Evolutionary conservation across 2,113 vertebrate genomes (phyloP), one percentile per base, ranked within the genome.

Genomic region (Myocastor coypus): DNA sequence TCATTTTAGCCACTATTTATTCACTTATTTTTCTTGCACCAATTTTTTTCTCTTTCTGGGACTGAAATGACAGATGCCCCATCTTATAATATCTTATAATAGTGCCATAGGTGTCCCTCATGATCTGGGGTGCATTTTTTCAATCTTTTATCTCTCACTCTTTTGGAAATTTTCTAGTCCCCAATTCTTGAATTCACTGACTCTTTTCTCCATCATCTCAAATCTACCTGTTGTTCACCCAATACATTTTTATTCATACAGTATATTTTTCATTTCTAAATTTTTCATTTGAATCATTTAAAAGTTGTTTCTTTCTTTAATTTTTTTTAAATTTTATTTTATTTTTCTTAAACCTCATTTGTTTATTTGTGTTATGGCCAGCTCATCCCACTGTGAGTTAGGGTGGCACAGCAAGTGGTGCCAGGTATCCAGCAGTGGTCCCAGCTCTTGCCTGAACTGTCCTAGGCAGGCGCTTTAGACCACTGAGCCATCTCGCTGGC

Each of bases 241-340:
- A 78, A 11, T 73, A 80, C 34, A 13, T 57, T 93, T 87, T 78
- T 42, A 78, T 66, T 90, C 32, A 85, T 42, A 91, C 12, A 46
- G 59, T 83, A 2, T 81, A 83, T 71, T 94, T 95, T 59, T 92
- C 14, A 93, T 22, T 77, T 87, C 16, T 83, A 89, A 89, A 92
- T 92, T 77, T 73, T 96, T 73, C 24, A 42, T 81, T 75, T 82
- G 55, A 13, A 37, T 87, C 42, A n/a, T 73, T 84, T 94, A 75
- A 64, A 82, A 61, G 82, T 90, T 88, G 16, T 63, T 93, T 82
- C 13, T 55, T 4, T 40, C 50, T 69, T 94, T 94, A 12, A 66
- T 34, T 91, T 71, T 83, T 78, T 94, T 96, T 64, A 81, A 61
- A 61, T 93, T 85, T 90, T 88, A 20, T 63, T 93, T 82, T n/a